Evolutionary conservation across 2,888 invertebrate species (phyloP), one percentile per base, ranked within the genome.

Genomic region (Trissolcus brochymenae): DNA sequence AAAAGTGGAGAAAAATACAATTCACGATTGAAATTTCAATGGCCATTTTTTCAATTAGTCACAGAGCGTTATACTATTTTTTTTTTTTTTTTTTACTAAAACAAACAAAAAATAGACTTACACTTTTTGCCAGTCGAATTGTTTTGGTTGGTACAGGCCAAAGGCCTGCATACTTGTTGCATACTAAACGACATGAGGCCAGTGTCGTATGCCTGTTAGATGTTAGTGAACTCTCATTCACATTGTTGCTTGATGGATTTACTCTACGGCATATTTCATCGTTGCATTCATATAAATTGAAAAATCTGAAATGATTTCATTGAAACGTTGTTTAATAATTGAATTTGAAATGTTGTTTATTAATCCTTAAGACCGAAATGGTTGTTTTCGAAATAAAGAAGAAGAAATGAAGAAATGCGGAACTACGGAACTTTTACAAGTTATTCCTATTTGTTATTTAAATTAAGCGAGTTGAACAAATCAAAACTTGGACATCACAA

Each of bases 71-170:
- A 14, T 14, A 46, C 16, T 14, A 46, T 46, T 46, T 46, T n/a
- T n/a, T n/a, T n/a, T n/a, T n/a, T n/a, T n/a, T n/a, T n/a, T n/a
- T 46, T 46, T 0, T 14, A 16, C 14, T 9, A 3, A 46, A 16
- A 14, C 25, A 14, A 46, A 46, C 14, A 14, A 14, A 14, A 14
- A 46, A 14, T 9, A 29, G 19, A 59, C 83, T 83, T 61, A 85
- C 86, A 43, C 76, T 80, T 51, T 62, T 79, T 14, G 82, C 81
- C 25, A 81, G 77, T 16, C 6, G 68, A 2, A 80, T 62, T 4
- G 43, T 55, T n/a, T 83, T 81, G 1, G 84, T 84, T 9, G 86
- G 86, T 21, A 84, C 60, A 11, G 85, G 86, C 86, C 84, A 86
- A 40, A 86, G 81, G 13, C 80, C 84, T 0, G 82, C 82, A 46